Base-by-base conservation (phyloP, 2,888 invertebrate species). In the Palloptera scutellata region DNA sequence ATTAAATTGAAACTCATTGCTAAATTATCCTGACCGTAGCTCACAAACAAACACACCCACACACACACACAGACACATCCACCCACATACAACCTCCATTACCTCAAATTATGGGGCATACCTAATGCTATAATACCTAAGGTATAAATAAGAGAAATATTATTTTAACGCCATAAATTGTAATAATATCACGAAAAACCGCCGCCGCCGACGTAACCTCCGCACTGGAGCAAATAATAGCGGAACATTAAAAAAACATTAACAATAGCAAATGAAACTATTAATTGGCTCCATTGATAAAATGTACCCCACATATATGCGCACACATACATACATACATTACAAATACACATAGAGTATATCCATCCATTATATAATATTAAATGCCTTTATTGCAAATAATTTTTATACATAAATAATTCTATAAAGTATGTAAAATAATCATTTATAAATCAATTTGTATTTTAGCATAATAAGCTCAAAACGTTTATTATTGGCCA, bases 1-100 rank as follows among this genome's bases (percentile, higher is more conserved):
- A 80, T 79, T 80, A 77, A 79, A 77, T 75, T 77, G 72, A 72
- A 76, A 69, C 72, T 70, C 70, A 75, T 71, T 74, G 73, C 69
- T 69, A 72, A 71, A 66, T 63, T 40, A 71, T 30, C 67, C 45
- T 17, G 48, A 48, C 52, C 45, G 19, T 43, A 51, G 30, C 20
- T 8, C 19, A n/a, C 60, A 12, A 51, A 15, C 45, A 12, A 40
- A 15, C 6, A 30, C 30, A 30, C 6, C 3, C 30, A 57, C n/a
- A 3, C 9, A 19, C 43, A 42, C 13, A 20, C 6, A 5, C 43
- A 58, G 30, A 17, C 11, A 12, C 55, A 6, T 12, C 41, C 40
- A 55, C 19, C 13, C 59, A 45, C 57, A 64, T 52, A 12, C 20
- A n/a, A 42, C 12, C n/a, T 17, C 43, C 30, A 17, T 1, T 11